Conservation (phyloP, 2,888 invertebrate species). For the Entomobrya proxima region DNA sequence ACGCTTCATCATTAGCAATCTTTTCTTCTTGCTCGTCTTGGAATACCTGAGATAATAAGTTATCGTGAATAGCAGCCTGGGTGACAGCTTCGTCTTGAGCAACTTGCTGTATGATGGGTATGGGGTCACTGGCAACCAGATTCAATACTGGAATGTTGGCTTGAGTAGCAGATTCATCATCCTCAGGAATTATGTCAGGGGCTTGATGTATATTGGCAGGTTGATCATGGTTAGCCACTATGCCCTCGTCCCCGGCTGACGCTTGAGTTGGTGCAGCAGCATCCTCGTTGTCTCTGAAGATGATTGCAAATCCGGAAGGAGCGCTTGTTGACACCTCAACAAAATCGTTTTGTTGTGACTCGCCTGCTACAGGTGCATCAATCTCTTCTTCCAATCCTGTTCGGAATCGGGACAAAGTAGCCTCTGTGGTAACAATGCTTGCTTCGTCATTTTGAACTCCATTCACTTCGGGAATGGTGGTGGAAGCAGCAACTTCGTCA, state of each 20-base stretch:
- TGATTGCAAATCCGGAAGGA: conserved; percentile 42
- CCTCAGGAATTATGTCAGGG: not conserved
- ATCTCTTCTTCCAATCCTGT: conserved; percentile 20
- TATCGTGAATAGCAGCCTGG: not conserved
- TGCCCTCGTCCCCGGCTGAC: not conserved
- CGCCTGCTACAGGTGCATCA: not conserved
- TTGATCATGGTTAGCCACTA: conserved; percentile 9
- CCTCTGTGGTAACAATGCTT: not conserved
- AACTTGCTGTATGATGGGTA: not conserved
- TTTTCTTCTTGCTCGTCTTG: not conserved
- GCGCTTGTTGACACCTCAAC: conserved; percentile 57
- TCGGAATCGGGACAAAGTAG: not conserved
- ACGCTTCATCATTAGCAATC: not conserved
- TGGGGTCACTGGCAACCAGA: not conserved
- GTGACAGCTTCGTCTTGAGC: conserved; percentile 3
- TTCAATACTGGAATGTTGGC: not conserved
- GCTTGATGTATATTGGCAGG: not conserved
- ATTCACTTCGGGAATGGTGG: not conserved
- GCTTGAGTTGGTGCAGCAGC: not conserved
- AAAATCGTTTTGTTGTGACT: conserved; percentile 33
- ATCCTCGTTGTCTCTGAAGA: conserved; percentile 32
- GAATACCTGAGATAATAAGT: not conserved
- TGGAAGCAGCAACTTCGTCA: conserved; percentile 53
- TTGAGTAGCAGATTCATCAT: not conserved
- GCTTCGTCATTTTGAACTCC: conserved; percentile 2